These are phyloP conservation scores for Orchesella flavescens DNA, from an alignment of 2,888 invertebrate species.

Conservation along the genomic window DNA sequence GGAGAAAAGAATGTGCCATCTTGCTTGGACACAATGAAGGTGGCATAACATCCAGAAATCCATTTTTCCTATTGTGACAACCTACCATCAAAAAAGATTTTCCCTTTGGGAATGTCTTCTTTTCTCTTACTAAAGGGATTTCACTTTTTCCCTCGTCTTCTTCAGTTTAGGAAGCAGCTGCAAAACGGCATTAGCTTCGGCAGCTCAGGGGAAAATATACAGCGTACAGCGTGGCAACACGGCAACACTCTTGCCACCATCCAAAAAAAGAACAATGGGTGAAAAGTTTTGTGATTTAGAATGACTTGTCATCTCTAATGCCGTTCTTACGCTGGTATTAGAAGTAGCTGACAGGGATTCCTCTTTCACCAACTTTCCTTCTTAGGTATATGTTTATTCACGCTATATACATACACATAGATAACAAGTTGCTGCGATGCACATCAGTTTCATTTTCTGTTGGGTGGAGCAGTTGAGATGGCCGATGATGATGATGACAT, in stretches of 20 bases:
- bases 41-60: slow-evolving; percentile 14
- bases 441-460: no score
- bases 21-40: slow-evolving; percentile 28
- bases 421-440: no score
- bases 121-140: not conserved
- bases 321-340: slow-evolving; percentile 18
- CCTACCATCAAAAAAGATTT: slow-evolving; percentile 26
- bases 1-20: not conserved
- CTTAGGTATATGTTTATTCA: not conserved
- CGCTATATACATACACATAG: not conserved
- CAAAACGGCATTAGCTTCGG: not conserved
- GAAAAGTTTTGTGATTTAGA: slow-evolving; percentile 37
- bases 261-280: slow-evolving; percentile 22
- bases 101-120: slow-evolving; percentile 25
- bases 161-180: not conserved
- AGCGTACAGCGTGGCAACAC: no score
- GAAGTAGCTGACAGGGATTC: slow-evolving; percentile 24
- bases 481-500: no score
- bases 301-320: slow-evolving; percentile 38
- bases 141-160: not conserved
- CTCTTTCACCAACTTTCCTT: not conserved
- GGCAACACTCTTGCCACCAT: no score
- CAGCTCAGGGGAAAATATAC: no score
- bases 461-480: no score
- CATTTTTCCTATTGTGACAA: slow-evolving; percentile 40